Evolutionary conservation across 2,797 vertebrate species (phyloP).

Genomic region (Diplodus puntazzo): DNA sequence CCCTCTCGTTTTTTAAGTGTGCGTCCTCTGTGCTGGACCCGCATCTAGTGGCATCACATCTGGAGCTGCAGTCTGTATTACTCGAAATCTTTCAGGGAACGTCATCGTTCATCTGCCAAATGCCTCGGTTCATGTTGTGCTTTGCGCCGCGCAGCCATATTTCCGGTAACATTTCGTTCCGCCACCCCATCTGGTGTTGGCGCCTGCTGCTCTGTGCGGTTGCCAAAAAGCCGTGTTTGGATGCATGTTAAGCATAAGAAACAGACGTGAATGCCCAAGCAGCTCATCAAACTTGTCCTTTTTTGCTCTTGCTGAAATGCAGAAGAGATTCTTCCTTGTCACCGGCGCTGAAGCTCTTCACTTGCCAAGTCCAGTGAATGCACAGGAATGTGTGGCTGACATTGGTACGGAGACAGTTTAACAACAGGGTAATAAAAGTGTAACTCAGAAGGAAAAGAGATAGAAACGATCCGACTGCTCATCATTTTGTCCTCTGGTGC

Average conservation of each 20-base stretch:
- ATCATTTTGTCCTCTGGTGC: background rate
- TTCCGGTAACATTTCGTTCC: conserved; percentile 74
- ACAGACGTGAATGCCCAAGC: conserved; percentile 61
- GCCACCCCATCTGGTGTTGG: conserved; percentile 75
- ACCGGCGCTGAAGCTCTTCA: conserved; percentile 6
- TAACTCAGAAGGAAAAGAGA: conserved; percentile 13
- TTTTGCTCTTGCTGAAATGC: conserved; percentile 53
- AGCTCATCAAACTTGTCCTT: conserved; percentile 67
- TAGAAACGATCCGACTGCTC: background rate
- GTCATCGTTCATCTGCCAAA: conserved; percentile 68
- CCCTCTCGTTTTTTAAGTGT: background rate
- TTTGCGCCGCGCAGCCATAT: conserved; percentile 58
- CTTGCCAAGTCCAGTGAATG: conserved; percentile 28
- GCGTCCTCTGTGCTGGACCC: conserved; percentile 36
- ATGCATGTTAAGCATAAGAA: conserved; percentile 70
- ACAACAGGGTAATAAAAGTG: conserved; percentile 12
- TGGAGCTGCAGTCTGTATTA: conserved; percentile 61
- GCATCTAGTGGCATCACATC: conserved; percentile 54
- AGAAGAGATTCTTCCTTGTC: conserved; percentile 17
- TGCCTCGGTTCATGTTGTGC: conserved; percentile 56
- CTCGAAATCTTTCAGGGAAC: conserved; percentile 48
- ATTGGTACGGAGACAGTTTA: conserved; percentile 14
- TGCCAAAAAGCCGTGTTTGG: conserved; percentile 71
- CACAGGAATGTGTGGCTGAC: conserved; percentile 14
- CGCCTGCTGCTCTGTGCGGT: conserved; percentile 52